A percentile compares a stretch with the other conserved stretches of the same genome.
These are phyloP conservation scores for Smithornis capensis DNA, from an alignment of 2,113 vertebrate genomes.

Conservation along the genomic window DNA sequence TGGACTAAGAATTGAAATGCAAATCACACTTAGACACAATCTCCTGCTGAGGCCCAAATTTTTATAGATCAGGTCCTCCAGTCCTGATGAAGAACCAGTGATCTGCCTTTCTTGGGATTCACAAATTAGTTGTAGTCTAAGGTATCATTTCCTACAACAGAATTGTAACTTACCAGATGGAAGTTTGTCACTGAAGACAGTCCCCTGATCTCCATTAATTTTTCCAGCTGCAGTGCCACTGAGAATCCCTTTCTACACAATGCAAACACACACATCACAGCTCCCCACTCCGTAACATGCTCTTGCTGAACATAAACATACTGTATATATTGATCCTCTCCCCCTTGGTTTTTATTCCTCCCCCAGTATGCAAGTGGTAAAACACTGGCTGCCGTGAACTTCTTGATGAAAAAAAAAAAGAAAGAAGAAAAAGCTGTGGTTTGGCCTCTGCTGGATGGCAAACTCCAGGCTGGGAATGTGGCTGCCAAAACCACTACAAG, in stretches of 20 bases:
- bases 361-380: constrained; percentile 69
- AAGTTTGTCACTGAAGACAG: constrained; percentile 76
- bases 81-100: constrained; percentile 68
- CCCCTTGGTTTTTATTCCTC: constrained; percentile 48
- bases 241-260: constrained; percentile 65
- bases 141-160: constrained; percentile 67
- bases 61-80: constrained; percentile 68
- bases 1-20: constrained; percentile 75
- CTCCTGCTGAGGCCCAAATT: constrained; percentile 74
- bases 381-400: constrained; percentile 71
- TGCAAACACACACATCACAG: constrained; percentile 63
- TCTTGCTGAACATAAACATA: constrained; percentile 72
- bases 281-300: constrained; percentile 61
- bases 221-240: constrained; percentile 67
- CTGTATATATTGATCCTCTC: constrained; percentile 65
- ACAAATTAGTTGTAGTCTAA: constrained; percentile 67
- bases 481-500: neutral
- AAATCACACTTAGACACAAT: constrained; percentile 67
- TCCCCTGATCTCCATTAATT: constrained; percentile 66
- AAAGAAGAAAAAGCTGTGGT: constrained; percentile 27
- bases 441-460: constrained; percentile 53
- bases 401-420: neutral
- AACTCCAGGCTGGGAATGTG: neutral
- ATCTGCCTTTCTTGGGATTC: constrained; percentile 68
- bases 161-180: constrained; percentile 71